Conservation (phyloP, 2,888 invertebrate species). For the Polyploca ridens region DNA sequence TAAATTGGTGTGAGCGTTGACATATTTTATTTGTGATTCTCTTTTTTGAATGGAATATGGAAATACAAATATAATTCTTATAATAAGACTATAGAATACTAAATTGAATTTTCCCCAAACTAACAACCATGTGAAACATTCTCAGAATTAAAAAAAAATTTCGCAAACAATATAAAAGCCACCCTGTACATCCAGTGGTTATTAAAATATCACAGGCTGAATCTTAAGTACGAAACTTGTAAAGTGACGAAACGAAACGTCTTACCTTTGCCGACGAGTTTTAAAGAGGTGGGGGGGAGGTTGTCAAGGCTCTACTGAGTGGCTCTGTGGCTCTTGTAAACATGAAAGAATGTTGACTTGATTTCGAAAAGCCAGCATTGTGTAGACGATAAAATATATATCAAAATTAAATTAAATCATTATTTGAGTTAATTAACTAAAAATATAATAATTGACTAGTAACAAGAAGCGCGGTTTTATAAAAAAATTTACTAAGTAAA, state of each 20-base stretch:
- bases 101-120: too few species aligned
- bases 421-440: too few species aligned
- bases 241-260: constrained; percentile 3
- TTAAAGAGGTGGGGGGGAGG: constrained; percentile 25
- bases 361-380: constrained; percentile 15
- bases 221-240: not conserved
- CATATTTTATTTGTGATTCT: too few species aligned
- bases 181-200: not conserved
- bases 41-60: too few species aligned
- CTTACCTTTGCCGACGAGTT: constrained; percentile 28
- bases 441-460: too few species aligned
- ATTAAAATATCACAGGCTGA: constrained; percentile 1
- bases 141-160: too few species aligned
- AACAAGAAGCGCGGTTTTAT: too few species aligned
- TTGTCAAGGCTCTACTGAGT: constrained; percentile 45
- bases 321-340: constrained; percentile 50
- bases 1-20: too few species aligned
- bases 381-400: not conserved
- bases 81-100: too few species aligned
- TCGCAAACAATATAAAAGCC: not conserved
- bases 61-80: too few species aligned
- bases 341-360: constrained; percentile 46
- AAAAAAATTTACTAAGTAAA: not conserved
- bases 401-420: too few species aligned
- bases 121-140: too few species aligned